Percentiles rank a stretch among this genome's conserved stretches.
These are phyloP conservation scores for Noturus placidus DNA, from an alignment of 2,113 vertebrate genomes.

Conservation along the genomic window DNA sequence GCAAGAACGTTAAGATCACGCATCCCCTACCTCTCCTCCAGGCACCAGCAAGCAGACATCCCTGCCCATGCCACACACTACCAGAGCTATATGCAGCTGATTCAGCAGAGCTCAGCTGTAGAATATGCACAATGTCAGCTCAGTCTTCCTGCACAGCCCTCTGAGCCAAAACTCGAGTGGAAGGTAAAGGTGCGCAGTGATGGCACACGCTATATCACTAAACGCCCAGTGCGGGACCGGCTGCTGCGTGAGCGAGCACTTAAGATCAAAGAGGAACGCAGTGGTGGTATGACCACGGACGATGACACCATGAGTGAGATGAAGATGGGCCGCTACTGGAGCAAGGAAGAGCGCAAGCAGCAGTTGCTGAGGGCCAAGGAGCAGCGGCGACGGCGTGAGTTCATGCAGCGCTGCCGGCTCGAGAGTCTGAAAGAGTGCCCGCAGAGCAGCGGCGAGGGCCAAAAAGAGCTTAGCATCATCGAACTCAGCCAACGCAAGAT, in stretches of 20 bases:
- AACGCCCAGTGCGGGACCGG: slow-evolving; percentile 91
- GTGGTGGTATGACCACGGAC: slow-evolving; percentile 91
- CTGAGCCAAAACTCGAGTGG: slow-evolving; percentile 93
- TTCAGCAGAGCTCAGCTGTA: slow-evolving; percentile 92
- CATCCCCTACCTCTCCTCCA: slow-evolving; percentile 86
- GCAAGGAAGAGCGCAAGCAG: slow-evolving; percentile 94
- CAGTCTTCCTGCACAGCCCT: slow-evolving; percentile 79
- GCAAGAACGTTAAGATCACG: slow-evolving; percentile 56
- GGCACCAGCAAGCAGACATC: slow-evolving; percentile 82
- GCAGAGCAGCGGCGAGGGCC: slow-evolving; percentile 83
- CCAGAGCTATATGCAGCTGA: slow-evolving; percentile 96
- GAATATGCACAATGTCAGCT: slow-evolving; percentile 93
- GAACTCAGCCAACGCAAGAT: slow-evolving; percentile 98
- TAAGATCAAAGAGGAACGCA: slow-evolving; percentile 95
- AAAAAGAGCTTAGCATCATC: slow-evolving; percentile 90
- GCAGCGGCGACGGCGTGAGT: slow-evolving; percentile 86
- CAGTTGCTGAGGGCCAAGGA: slow-evolving; percentile 91
- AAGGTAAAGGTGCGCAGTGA: slow-evolving; percentile 96
- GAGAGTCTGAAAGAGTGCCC: slow-evolving; percentile 91
- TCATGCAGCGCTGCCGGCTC: slow-evolving; percentile 93
- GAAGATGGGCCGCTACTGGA: slow-evolving; percentile 98
- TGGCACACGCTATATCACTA: slow-evolving; percentile 93
- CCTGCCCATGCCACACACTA: slow-evolving; percentile 90
- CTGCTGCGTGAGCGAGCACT: slow-evolving; percentile 92
- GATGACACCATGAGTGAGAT: slow-evolving; percentile 95